A percentile compares a stretch with the other conserved stretches of the same genome.
phyloP scores from a whole-genome alignment of 35 echinoderm and acorn worm species.

The Apostichopus parvimensis region DNA sequence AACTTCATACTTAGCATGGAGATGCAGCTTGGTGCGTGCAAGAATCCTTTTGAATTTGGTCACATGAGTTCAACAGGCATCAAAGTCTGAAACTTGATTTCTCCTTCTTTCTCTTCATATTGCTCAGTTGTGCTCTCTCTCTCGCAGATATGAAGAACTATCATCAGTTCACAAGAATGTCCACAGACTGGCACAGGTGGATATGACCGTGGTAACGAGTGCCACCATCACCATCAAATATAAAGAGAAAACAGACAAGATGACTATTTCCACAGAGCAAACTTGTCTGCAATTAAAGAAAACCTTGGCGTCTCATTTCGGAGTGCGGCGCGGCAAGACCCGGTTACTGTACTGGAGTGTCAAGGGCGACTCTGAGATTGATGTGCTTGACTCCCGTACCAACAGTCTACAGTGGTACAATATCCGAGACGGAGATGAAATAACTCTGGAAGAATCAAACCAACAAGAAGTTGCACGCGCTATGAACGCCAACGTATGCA shows the following conservation, averaged over 20 bases:
- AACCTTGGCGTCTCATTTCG: conserved; percentile 31
- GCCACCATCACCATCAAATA: background rate
- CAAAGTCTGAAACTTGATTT: too few species aligned
- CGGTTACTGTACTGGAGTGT: background rate
- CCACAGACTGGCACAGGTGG: conserved; percentile 9
- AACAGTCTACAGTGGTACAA: background rate
- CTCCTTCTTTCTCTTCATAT: too few species aligned
- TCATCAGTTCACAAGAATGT: conserved; percentile 39
- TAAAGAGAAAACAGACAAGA: background rate
- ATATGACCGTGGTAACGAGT: background rate
- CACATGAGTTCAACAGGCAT: too few species aligned
- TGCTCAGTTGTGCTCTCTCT: too few species aligned
- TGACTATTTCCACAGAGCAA: background rate
- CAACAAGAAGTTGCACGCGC: too few species aligned
- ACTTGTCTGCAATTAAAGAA: conserved; percentile 17
- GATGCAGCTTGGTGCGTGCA: too few species aligned
- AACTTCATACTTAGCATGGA: too few species aligned
- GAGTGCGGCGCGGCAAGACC: background rate
- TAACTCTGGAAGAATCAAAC: background rate
- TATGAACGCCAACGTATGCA: too few species aligned
- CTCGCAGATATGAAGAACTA: conserved; percentile 31
- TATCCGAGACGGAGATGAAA: conserved; percentile 3
- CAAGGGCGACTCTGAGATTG: background rate
- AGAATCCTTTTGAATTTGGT: too few species aligned
- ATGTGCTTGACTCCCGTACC: background rate